These are phyloP conservation scores for Stichodactyla mertensii DNA, from an alignment of 64 coral and sea anemone species.

Conservation along the genomic window DNA sequence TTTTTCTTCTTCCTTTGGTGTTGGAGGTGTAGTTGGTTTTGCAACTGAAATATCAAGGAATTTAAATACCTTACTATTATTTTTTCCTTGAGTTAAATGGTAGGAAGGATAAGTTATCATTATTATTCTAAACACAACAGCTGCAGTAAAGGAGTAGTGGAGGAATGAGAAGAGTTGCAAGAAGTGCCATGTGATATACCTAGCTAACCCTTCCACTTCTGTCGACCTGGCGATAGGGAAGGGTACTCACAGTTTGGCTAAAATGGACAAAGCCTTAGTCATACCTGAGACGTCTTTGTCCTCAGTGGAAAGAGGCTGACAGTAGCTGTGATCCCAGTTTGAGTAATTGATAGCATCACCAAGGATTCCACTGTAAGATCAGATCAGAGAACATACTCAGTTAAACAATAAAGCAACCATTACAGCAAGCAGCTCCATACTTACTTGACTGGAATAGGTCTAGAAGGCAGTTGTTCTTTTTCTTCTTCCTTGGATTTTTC, in stretches of 20 bases:
- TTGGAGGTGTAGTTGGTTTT: not conserved
- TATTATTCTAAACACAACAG: too few relatives aligned
- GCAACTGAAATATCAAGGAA: not conserved
- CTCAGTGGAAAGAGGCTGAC: not conserved
- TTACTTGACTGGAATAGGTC: slow-evolving; percentile 45
- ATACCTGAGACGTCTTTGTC: not conserved
- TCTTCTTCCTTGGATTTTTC: slow-evolving; percentile 20
- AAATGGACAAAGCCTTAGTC: not conserved
- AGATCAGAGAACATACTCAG: not conserved
- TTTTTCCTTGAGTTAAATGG: not conserved
- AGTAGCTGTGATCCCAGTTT: slow-evolving; percentile 15
- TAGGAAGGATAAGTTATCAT: not conserved
- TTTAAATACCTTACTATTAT: not conserved
- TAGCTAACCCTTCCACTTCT: too few relatives aligned
- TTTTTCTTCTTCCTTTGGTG: not conserved
- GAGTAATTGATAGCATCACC: not conserved
- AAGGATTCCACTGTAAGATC: not conserved
- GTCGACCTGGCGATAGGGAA: too few relatives aligned
- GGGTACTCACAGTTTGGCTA: too few relatives aligned
- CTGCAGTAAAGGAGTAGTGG: too few relatives aligned
- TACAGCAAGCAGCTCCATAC: not conserved
- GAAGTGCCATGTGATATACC: too few relatives aligned
- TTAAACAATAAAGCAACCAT: too few relatives aligned
- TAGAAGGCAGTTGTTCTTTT: not conserved
- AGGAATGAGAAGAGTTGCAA: too few relatives aligned